A percentile compares a stretch with the other conserved stretches of the same genome.
Conservation (phyloP, 2,113 vertebrate species). For the Octodon degus region DNA sequence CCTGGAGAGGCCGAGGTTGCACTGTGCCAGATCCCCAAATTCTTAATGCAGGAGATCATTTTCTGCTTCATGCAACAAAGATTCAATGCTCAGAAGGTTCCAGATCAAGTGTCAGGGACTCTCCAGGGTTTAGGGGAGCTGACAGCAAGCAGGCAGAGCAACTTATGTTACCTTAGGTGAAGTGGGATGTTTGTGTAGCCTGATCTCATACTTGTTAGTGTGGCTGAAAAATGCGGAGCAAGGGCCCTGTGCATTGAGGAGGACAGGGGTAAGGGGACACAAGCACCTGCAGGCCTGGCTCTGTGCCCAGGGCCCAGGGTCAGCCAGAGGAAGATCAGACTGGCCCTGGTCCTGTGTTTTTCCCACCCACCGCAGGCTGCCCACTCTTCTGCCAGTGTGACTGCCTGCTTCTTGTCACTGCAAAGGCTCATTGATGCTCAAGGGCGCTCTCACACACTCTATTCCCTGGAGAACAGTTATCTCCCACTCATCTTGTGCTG, state of each 20-base stretch:
- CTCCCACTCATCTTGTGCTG: neutral
- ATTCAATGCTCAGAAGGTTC: rapidly evolving
- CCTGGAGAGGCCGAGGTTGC: rapidly evolving
- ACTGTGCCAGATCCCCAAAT: rapidly evolving
- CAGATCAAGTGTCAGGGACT: no score
- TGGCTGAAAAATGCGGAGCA: neutral
- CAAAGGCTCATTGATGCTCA: neutral
- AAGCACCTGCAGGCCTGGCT: neutral
- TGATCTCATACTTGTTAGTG: neutral
- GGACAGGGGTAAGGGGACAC: neutral
- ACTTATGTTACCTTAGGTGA: neutral
- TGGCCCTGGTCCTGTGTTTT: rapidly evolving
- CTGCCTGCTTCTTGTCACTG: rapidly evolving
- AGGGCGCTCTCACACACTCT: neutral
- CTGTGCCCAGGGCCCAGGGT: neutral
- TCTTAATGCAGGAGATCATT: neutral
- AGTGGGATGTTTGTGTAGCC: rapidly evolving
- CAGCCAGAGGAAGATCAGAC: rapidly evolving
- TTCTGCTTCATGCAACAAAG: neutral
- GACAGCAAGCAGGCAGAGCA: rapidly evolving
- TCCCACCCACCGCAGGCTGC: rapidly evolving
- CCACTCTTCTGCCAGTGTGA: rapidly evolving
- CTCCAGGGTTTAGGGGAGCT: rapidly evolving
- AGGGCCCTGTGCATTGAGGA: no score
- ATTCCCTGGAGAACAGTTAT: neutral